Evolutionary conservation across 1,140 invertebrate genomes (phyloP), one percentile per base, ranked within the genome.

Genomic region (Druon quercuslanigerum): DNA sequence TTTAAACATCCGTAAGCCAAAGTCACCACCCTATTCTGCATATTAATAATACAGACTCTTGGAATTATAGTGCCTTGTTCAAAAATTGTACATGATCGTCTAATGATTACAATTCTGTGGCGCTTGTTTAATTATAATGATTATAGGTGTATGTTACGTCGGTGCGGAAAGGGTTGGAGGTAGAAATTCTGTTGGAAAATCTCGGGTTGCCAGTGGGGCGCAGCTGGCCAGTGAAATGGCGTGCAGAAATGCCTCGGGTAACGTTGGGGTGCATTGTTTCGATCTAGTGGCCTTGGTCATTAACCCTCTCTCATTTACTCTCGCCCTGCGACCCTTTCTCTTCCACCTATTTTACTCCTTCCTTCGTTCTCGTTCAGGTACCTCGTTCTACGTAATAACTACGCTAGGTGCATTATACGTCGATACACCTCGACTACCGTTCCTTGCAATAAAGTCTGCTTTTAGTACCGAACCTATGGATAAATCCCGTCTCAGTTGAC

Each of bases 271-370:
- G 80, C 79, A 80, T 82, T 84, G 82, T 84, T 81, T 84, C 79
- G 77, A 78, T 81, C 79, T 79, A 82, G 80, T 78, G 79, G 80
- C 80, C 77, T 81, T 84, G 83, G 80, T 81, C 83, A 84, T 82
- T 84, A 84, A 82, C 80, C 77, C 81, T 78, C 82, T 82, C 77
- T 73, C 60, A 66, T 13, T 25, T 60, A 60, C 19, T 60, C 57
- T 60, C 57, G 19, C 72, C 50, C 19, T 52, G 12, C 40, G 51
- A 40, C 72, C 51, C 20, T 73, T 73, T 73, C 54, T 40, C 72
- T 73, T 20, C 46, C 40, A 51, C 17, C 51, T 73, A 14, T 57
- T 25, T 20, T 17, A 57, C 19, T 12, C 19, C 17, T 33, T 33
- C 57, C 57, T 66, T 66, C 60, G 25, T 40, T 66, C 60, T 66